Evolutionary conservation across 1,140 invertebrate genomes (phyloP).

Genomic region (Liolophura sinensis): DNA sequence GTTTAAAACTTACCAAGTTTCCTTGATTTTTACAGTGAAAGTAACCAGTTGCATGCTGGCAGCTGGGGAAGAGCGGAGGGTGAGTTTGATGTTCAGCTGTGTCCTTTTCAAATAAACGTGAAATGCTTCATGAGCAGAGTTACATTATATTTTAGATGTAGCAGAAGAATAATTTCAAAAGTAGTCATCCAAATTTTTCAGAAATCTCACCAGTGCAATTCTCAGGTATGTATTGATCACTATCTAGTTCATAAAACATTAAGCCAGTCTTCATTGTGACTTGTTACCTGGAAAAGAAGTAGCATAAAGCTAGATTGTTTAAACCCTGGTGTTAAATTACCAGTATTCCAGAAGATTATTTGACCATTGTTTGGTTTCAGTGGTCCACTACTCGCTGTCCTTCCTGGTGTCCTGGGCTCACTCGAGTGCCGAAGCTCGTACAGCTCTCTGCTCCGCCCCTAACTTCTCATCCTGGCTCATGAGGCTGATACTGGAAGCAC

Average conservation of each 20-base stretch:
- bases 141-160: too few species aligned
- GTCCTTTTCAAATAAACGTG: not conserved
- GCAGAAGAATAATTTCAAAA: too few species aligned
- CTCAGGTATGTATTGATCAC: too few species aligned
- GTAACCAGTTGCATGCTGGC: slow-evolving; percentile 43
- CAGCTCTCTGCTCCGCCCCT: slow-evolving; percentile 68
- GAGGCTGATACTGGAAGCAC: slow-evolving; percentile 79
- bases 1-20: not conserved
- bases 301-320: too few species aligned
- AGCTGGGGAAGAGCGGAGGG: slow-evolving; percentile 54
- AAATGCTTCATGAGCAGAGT: too few species aligned
- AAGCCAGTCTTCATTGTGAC: too few species aligned
- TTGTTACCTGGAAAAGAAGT: too few species aligned
- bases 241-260: too few species aligned
- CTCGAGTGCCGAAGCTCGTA: slow-evolving; percentile 69
- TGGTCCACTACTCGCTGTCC: slow-evolving; percentile 79
- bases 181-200: too few species aligned
- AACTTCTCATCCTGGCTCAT: slow-evolving; percentile 75
- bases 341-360: not conserved
- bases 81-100: slow-evolving; percentile 14
- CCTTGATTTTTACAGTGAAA: slow-evolving; percentile 34
- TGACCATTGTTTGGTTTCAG: slow-evolving; percentile 43
- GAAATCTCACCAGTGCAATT: too few species aligned
- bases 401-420: slow-evolving; percentile 82
- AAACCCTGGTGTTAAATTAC: too few species aligned